Evolutionary conservation across 1,140 invertebrate genomes (phyloP), one percentile per base, ranked within the genome.

Genomic region (Listronotus bonariensis): DNA sequence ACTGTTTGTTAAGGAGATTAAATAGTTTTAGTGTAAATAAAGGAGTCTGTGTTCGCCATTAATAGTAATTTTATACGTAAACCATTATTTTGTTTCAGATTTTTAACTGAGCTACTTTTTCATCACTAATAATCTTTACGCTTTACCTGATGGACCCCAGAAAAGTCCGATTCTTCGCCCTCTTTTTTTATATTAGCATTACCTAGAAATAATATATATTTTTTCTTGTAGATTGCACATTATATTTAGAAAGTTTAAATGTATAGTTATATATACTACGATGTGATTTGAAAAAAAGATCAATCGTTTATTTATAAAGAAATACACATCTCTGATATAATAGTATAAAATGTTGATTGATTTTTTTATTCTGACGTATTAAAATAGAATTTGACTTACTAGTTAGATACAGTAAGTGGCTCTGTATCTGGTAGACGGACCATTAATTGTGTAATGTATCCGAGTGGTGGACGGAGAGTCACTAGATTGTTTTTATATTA

Each of bases 141-240:
- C 72, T 73, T 73, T 66, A 72, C 69, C 68, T 68, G 70, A 72
- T 57, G 58, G 65, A 61, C 66, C 62, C 51, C 46, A 42, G 12
- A 59, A 52, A n/a, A 49, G 38, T 46, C 57, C 43, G 49, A 51
- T 64, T 64, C 67, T 69, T 68, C 51, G 68, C 72, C 70, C 54
- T 67, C n/a, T n/a, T 64, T 68, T 72, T 70, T 68, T 59, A 62
- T 62, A 70, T 72, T 70, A 69, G 67, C 67, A 62, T 71, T 67
- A 38, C 46, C 43, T 58, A 59, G 38, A 49, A 14, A 20, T 38
- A 43, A 53, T 66, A 70, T 70, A 68, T 70, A 69, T 71, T 66
- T 67, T 68, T 70, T 68, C 68, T 65, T 65, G 68, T 74, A 74
- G 72, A 68, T 67, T 74, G 72, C 72, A 74, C 72, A 71, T 68